Percentiles rank a stretch among this genome's conserved stretches.
Evolutionary conservation across 2,797 vertebrate genomes (phyloP).

Genomic region (Naso thynnoides): DNA sequence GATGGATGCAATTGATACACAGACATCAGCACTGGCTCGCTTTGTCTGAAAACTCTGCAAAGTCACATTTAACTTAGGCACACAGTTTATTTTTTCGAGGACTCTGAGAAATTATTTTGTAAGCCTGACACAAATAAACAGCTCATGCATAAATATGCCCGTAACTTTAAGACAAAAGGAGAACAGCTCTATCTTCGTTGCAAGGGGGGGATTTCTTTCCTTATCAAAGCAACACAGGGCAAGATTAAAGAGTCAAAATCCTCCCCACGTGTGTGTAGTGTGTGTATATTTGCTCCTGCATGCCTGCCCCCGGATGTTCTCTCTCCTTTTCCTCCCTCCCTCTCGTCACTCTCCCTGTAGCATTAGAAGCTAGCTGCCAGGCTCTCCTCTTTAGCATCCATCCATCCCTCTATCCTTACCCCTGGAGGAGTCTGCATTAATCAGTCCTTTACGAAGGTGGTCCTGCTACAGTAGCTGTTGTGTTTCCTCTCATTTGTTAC

Average conservation of each 20-base stretch:
- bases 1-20: constrained; percentile 39
- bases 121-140: constrained; percentile 81
- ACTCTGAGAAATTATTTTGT: constrained; percentile 75
- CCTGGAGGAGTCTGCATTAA: constrained; percentile 80
- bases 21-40: constrained; percentile 42
- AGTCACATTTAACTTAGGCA: constrained; percentile 76
- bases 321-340: constrained; percentile 66
- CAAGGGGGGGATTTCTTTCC: constrained; percentile 78
- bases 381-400: constrained; percentile 79
- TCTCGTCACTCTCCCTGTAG: constrained; percentile 77
- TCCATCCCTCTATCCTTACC: constrained; percentile 78
- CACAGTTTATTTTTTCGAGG: constrained; percentile 63
- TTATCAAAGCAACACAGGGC: constrained; percentile 85
- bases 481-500: constrained; percentile 71
- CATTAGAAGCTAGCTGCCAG: constrained; percentile 80
- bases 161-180: constrained; percentile 82
- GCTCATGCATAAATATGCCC: constrained; percentile 79
- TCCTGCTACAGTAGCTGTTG: constrained; percentile 65
- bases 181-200: constrained; percentile 79
- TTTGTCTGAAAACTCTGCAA: constrained; percentile 74
- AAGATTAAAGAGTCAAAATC: constrained; percentile 86
- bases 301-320: constrained; percentile 81
- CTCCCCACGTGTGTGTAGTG: constrained; percentile 70
- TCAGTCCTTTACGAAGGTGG: constrained; percentile 70
- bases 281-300: constrained; percentile 67